phyloP scores from a whole-genome alignment of 2,888 invertebrate genomes.

The Hypsopygia costalis region DNA sequence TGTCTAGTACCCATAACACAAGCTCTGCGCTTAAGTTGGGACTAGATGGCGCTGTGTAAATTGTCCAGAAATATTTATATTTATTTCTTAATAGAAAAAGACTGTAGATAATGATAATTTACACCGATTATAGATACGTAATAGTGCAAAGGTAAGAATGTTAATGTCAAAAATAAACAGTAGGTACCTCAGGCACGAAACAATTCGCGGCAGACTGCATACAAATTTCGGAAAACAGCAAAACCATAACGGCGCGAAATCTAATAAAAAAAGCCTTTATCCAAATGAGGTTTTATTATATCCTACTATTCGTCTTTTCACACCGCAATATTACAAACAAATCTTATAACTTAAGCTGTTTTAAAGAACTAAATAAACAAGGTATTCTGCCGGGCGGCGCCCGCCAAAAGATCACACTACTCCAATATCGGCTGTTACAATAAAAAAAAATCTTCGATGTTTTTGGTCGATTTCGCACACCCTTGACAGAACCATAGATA shows the following conservation, averaged over 20 bases:
- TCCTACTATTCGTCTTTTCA: constrained; percentile 21
- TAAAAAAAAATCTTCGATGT: constrained; percentile 22
- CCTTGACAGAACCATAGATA: constrained; percentile 61
- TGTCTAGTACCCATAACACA: too few relatives aligned
- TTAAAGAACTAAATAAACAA: constrained; percentile 43
- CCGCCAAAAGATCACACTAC: constrained; percentile 57
- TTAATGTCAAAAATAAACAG: too few relatives aligned
- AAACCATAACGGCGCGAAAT: constrained; percentile 8
- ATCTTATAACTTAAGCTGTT: constrained; percentile 33
- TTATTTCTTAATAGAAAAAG: too few relatives aligned
- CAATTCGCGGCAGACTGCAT: too few relatives aligned
- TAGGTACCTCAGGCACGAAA: too few relatives aligned
- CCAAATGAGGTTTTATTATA: constrained; percentile 5
- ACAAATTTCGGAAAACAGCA: too few relatives aligned
- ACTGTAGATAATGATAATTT: too few relatives aligned
- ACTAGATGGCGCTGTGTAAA: too few relatives aligned
- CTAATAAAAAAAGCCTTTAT: not conserved
- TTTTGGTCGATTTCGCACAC: constrained; percentile 56
- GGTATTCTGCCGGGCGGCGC: constrained; percentile 45
- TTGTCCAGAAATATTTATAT: too few relatives aligned
- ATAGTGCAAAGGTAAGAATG: too few relatives aligned
- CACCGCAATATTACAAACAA: constrained; percentile 50
- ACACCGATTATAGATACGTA: too few relatives aligned
- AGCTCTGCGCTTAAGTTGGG: too few relatives aligned
- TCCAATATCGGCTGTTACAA: constrained; percentile 19